Percentiles rank a stretch among this genome's conserved stretches.
phyloP scores from a whole-genome alignment of 2,113 vertebrate species.

The Oreocharis arfaki region DNA sequence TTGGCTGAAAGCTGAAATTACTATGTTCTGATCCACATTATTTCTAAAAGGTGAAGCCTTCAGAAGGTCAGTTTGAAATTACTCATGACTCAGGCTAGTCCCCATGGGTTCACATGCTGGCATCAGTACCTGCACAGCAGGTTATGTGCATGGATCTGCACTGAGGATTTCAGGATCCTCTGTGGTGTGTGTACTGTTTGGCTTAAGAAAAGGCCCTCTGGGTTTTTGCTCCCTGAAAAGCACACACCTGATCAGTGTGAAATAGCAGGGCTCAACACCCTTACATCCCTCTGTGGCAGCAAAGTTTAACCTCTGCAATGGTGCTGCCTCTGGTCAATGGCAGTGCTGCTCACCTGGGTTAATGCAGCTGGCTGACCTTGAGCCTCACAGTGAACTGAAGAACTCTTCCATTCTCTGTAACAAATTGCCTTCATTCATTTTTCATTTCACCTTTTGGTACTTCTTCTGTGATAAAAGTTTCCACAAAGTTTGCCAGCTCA shows the following conservation, averaged over 20 bases:
- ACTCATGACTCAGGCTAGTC: not conserved
- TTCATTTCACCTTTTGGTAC: conserved; percentile 62
- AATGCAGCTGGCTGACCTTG: not conserved
- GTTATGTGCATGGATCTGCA: not conserved
- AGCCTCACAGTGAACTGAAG: not conserved
- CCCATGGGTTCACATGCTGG: not conserved
- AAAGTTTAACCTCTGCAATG: not conserved
- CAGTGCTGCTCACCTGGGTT: not conserved
- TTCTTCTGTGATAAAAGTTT: conserved; percentile 64
- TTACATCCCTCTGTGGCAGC: not conserved
- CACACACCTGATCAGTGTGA: not conserved
- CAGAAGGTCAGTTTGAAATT: not conserved
- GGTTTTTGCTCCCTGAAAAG: not conserved
- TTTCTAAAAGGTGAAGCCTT: not conserved
- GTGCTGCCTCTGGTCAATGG: not conserved
- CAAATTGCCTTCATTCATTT: conserved; percentile 65
- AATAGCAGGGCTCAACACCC: not conserved
- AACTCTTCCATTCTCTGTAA: not conserved
- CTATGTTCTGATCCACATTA: not conserved
- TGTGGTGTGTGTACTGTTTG: accelerated
- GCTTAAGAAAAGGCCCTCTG: not conserved
- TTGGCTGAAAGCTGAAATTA: not conserved
- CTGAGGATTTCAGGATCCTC: not conserved
- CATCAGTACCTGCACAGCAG: not conserved
- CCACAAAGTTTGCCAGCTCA: conserved; percentile 60